Evolutionary conservation across 2,797 vertebrate species (phyloP).

Genomic region (Tenualosa thibaudeaui): DNA sequence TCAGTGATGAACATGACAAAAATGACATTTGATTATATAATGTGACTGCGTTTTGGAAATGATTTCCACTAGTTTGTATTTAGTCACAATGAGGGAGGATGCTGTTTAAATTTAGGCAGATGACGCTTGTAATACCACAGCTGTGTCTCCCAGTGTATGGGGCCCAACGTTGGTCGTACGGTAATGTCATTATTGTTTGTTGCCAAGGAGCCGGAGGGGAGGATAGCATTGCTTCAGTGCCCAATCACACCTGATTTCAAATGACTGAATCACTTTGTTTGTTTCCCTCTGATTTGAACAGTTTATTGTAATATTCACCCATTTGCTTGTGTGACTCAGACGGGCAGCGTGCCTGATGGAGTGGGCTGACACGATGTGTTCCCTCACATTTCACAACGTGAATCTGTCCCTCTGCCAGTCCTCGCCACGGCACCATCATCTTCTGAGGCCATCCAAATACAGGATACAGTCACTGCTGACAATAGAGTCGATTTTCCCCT

Average conservation of each 20-base stretch:
- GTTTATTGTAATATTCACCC: slow-evolving; percentile 48
- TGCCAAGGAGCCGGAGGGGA: neutral
- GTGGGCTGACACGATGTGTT: slow-evolving; percentile 36
- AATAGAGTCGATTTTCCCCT: neutral
- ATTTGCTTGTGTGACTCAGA: slow-evolving; percentile 46
- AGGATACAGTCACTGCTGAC: slow-evolving; percentile 6
- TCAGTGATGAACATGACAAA: neutral
- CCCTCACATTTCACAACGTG: slow-evolving; percentile 39
- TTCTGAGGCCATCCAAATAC: slow-evolving; percentile 9
- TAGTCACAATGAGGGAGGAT: slow-evolving; percentile 12
- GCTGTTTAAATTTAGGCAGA: slow-evolving; percentile 22
- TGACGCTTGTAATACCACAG: slow-evolving; percentile 7
- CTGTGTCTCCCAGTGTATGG: neutral
- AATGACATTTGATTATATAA: neutral
- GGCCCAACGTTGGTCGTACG: neutral
- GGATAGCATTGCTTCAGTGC: neutral
- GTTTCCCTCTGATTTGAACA: slow-evolving; percentile 42
- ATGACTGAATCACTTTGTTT: slow-evolving; percentile 36
- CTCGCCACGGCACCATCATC: slow-evolving; percentile 6
- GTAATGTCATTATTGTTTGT: slow-evolving; percentile 11
- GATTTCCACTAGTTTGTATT: neutral
- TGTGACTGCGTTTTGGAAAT: neutral
- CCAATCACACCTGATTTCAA: slow-evolving; percentile 26
- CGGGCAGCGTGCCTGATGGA: slow-evolving; percentile 40
- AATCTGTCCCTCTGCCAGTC: slow-evolving; percentile 32